Conservation (phyloP, 2,113 vertebrate genomes). For the Hepsetus odoe region DNA sequence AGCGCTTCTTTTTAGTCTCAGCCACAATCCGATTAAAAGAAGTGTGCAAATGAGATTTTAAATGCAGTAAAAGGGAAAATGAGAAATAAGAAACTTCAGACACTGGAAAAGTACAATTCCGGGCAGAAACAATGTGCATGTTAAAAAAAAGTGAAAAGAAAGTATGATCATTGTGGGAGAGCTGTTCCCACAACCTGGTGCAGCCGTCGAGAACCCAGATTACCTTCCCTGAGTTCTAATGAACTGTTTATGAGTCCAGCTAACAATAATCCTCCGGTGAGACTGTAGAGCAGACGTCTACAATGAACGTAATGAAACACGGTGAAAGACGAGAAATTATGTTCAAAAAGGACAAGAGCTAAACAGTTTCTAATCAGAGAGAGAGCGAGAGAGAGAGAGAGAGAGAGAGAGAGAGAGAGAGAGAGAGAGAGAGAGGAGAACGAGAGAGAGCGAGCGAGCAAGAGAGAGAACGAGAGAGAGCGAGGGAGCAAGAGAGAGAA, state of each 20-base stretch:
- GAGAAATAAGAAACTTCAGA: background rate
- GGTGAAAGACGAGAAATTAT: background rate
- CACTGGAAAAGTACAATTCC: too few relatives aligned
- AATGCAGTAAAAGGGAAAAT: too few relatives aligned
- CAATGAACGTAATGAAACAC: conserved; percentile 8
- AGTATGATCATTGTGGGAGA: background rate
- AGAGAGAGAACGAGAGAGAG: too few relatives aligned
- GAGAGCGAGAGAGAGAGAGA: too few relatives aligned
- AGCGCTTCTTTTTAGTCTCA: too few relatives aligned
- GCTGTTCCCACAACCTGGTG: conserved; percentile 48
- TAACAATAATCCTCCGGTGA: background rate
- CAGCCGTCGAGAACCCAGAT: conserved; percentile 18
- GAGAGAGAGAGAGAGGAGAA: too few relatives aligned
- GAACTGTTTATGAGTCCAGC: conserved; percentile 36
- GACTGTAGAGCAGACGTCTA: conserved; percentile 10
- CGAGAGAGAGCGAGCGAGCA: too few relatives aligned
- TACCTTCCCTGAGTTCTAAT: conserved; percentile 29
- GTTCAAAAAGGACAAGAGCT: background rate
- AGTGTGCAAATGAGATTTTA: too few relatives aligned
- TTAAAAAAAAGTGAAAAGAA: background rate
- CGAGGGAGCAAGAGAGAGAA: too few relatives aligned
- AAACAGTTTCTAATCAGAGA: background rate
- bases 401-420: too few relatives aligned
- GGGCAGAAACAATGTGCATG: too few relatives aligned
- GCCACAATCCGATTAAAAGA: too few relatives aligned